phyloP scores from a whole-genome alignment of 2,888 invertebrate genomes.

The Orthonevra nobilis region DNA sequence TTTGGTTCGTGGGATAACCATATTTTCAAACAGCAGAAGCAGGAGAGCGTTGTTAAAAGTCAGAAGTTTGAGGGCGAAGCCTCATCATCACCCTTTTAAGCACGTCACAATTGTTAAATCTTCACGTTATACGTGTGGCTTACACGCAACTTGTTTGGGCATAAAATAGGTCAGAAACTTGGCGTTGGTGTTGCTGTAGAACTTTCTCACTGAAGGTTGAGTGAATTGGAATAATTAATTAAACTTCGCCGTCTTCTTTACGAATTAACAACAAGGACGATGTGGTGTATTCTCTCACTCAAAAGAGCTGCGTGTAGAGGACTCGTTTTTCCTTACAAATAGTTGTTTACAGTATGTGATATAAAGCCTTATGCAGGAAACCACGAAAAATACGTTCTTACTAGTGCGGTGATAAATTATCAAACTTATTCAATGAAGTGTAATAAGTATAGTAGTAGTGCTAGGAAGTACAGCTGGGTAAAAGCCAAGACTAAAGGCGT shows the following conservation, averaged over 20 bases:
- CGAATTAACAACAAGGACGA: slow-evolving; percentile 9
- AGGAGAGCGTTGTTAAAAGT: slow-evolving; percentile 43
- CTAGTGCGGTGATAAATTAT: slow-evolving; percentile 58
- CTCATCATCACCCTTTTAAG: slow-evolving; percentile 42
- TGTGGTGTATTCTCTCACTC: slow-evolving; percentile 4
- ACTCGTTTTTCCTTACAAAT: slow-evolving; percentile 28
- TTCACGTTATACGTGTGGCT: slow-evolving; percentile 45
- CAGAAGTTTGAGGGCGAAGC: slow-evolving; percentile 44
- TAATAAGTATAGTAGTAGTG: slow-evolving; percentile 56
- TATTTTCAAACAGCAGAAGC: slow-evolving; percentile 26
- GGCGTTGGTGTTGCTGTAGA: slow-evolving; percentile 14
- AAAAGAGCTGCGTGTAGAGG: slow-evolving; percentile 31
- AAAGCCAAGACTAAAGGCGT: slow-evolving; percentile 46
- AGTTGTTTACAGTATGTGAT: slow-evolving; percentile 45
- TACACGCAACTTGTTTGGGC: slow-evolving; percentile 44
- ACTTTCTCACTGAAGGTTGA: slow-evolving; percentile 35
- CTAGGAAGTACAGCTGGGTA: slow-evolving; percentile 53
- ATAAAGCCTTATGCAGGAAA: slow-evolving; percentile 16
- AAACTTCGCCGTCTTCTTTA: slow-evolving; percentile 32
- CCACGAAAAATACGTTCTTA: slow-evolving; percentile 18
- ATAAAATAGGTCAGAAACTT: slow-evolving; percentile 49
- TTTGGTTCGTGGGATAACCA: slow-evolving; percentile 20
- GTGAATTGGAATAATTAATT: slow-evolving; percentile 55
- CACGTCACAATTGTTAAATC: slow-evolving; percentile 46
- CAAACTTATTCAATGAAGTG: slow-evolving; percentile 67